Conservation (phyloP, 1,140 invertebrate species). For the Gryon sp. region DNA sequence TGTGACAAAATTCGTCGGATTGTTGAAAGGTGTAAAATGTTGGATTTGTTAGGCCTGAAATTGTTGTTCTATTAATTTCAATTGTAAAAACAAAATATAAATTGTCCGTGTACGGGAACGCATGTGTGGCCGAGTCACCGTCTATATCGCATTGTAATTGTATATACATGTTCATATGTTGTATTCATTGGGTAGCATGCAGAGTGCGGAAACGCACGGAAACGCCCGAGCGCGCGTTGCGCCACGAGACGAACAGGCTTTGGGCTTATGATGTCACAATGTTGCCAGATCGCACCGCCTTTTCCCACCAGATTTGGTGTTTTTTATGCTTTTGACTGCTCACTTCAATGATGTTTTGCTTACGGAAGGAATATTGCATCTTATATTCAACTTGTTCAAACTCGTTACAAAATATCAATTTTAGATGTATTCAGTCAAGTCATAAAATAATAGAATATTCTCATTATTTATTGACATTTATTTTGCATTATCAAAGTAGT, state of each 20-base stretch:
- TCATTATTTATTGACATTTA: no score
- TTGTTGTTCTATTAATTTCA: not conserved
- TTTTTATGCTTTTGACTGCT: conserved; percentile 54
- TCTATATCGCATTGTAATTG: no score
- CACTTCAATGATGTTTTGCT: conserved; percentile 27
- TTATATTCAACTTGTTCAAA: no score
- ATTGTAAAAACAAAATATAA: not conserved
- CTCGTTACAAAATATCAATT: no score
- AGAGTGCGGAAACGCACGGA: conserved; percentile 63
- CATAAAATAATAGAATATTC: no score
- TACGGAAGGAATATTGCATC: no score
- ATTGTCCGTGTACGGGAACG: not conserved
- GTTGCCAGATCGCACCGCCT: conserved; percentile 15
- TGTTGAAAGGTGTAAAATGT: not conserved
- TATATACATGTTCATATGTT: not conserved
- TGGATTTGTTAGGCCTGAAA: not conserved
- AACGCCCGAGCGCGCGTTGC: conserved; percentile 69
- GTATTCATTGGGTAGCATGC: conserved; percentile 26
- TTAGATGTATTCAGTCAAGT: no score
- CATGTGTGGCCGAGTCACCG: no score
- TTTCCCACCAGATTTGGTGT: conserved; percentile 47
- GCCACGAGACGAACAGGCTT: conserved; percentile 70
- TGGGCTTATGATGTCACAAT: conserved; percentile 13
- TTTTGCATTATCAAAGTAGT: no score
- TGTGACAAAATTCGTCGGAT: no score